A percentile compares a stretch with the other conserved stretches of the same genome.
Evolutionary conservation across 2,113 vertebrate genomes (phyloP).

Genomic region (Formicarius rufipectus): DNA sequence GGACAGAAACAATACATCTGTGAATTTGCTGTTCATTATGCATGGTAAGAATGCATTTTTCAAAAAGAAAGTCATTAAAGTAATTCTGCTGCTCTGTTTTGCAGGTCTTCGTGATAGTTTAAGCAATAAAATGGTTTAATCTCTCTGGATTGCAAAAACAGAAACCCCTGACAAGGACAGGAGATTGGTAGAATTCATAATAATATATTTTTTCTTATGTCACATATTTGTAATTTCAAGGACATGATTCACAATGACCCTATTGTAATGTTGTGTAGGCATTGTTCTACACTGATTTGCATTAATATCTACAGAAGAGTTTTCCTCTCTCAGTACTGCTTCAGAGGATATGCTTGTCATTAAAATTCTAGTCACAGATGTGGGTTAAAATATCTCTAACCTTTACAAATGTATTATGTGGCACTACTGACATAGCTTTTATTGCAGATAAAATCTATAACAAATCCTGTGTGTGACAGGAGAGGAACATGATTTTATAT

Average conservation of each 20-base stretch:
- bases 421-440: constrained; percentile 72
- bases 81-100: constrained; percentile 62
- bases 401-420: constrained; percentile 78
- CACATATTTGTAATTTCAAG: constrained; percentile 77
- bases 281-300: constrained; percentile 63
- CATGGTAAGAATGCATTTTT: constrained; percentile 56
- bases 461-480: constrained; percentile 72
- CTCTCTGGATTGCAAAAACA: constrained; percentile 64
- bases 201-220: constrained; percentile 69
- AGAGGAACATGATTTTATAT: constrained; percentile 72
- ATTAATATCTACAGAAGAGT: constrained; percentile 64
- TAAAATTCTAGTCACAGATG: constrained; percentile 75
- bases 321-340: constrained; percentile 48
- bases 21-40: constrained; percentile 66
- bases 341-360: constrained; percentile 59
- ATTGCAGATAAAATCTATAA: constrained; percentile 78
- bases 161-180: constrained; percentile 62
- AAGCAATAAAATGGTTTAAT: constrained; percentile 69
- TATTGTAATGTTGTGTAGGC: constrained; percentile 18
- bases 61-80: constrained; percentile 70
- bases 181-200: constrained; percentile 69
- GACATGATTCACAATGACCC: constrained; percentile 68
- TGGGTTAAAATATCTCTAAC: constrained; percentile 77
- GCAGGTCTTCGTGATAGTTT: constrained; percentile 60
- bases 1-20: constrained; percentile 32